A percentile compares a stretch with the other conserved stretches of the same genome.
Conservation (phyloP, 2,113 vertebrate genomes). For the Phylloscopus trochiloides region DNA sequence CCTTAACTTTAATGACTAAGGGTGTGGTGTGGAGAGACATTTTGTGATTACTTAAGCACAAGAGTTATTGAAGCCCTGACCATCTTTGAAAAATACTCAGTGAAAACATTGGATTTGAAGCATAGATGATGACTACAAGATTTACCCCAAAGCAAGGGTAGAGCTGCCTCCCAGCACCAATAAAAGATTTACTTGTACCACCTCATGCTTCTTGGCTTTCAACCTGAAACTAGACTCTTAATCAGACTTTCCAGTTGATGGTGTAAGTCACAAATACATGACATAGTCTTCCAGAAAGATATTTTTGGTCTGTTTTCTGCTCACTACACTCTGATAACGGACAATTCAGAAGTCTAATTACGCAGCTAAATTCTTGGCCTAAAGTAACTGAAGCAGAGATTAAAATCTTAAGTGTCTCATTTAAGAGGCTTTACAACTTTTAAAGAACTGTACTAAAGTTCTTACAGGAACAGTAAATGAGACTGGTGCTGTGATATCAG, state of each 20-base stretch:
- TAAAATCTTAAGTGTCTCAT: background rate
- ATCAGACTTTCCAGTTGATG: background rate
- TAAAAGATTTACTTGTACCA: background rate
- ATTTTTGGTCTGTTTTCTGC: background rate
- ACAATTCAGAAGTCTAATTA: background rate
- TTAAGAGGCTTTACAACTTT: background rate
- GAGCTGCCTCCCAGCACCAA: background rate
- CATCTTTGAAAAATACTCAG: background rate
- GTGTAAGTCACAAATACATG: background rate
- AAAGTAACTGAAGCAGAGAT: background rate
- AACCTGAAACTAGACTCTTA: background rate
- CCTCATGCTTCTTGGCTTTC: background rate
- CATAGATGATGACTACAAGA: background rate
- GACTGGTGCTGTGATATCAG: accelerated
- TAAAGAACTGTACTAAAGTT: background rate
- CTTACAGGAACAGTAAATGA: background rate
- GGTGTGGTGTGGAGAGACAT: background rate
- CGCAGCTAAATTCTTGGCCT: background rate
- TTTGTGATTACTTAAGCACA: background rate
- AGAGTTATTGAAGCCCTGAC: background rate
- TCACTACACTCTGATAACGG: background rate
- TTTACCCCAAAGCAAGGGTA: background rate
- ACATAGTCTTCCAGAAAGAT: background rate
- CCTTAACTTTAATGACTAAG: background rate
- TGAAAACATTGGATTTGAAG: background rate